Base-by-base conservation (phyloP, 92 coral and sea anemone species). In the Parazoanthus atlanticus region DNA sequence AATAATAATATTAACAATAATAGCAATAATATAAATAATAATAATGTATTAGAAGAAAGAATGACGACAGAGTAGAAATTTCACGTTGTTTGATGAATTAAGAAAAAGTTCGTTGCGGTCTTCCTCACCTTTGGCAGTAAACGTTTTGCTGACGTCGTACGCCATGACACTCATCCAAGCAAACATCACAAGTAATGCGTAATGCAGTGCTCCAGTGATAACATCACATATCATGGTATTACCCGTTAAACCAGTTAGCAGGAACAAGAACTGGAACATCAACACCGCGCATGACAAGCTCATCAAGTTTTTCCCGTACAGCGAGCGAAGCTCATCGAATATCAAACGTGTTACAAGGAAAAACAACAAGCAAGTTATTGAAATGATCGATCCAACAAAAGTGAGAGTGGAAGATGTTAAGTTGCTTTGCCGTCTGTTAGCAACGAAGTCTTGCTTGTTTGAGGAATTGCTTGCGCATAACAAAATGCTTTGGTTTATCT, bases 121-220 rank as follows among this genome's bases (percentile, higher is more conserved):
- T 15, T 10, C 21, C 40, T 11, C 32, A 74, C 78, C 78, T 32
- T 74, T 74, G 8, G 78, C 46, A 33, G 43, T 74, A 36, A 74
- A 74, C 25, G 78, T 74, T 31, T 74, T 31, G n/a, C 78, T 74
- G 43, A 74, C 40, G 40, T 74, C 78, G 28, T 74, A 74, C 3
- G 78, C 78, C 78, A 74, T 31, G 25, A 74, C 78, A 29, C 78
- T 74, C 78, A 74, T 74, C 78, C 78, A 74, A 33, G 78, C 78
- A 32, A 74, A 74, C 78, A 74, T 74, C 28, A 46, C 78, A 16
- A 74, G 40, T 33, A 23, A 32, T 21, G 43, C 28, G 43, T 74
- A 74, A 74, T 74, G 78, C 43, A 74, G 25, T 74, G 43, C 40
- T 31, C 41, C 78, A 32, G 40, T 74, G 25, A 33, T 4, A 21